Evolutionary conservation across 2,797 vertebrate species (phyloP).

Genomic region (Sebastes taczanowskii): DNA sequence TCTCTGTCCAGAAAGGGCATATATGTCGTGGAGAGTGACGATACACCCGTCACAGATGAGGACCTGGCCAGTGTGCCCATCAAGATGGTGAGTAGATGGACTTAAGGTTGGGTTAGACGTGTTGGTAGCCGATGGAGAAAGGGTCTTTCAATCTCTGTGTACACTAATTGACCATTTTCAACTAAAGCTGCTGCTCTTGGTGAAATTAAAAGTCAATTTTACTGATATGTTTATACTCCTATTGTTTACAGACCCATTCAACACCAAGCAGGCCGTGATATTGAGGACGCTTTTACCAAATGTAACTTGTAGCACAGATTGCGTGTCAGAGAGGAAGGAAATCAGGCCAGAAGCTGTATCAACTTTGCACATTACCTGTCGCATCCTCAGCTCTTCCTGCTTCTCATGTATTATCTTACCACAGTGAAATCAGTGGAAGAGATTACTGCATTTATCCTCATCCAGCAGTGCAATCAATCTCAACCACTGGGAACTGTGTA

Average conservation of each 20-base stretch:
- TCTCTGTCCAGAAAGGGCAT: constrained; percentile 95
- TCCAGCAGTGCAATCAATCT: not conserved
- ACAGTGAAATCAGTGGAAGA: constrained; percentile 20
- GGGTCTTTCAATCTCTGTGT: not conserved
- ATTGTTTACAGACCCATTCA: not conserved
- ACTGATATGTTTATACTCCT: not conserved
- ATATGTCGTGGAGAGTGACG: constrained; percentile 96
- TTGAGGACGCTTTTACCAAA: not conserved
- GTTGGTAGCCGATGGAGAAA: not conserved
- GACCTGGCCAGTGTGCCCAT: constrained; percentile 91
- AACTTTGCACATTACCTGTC: constrained; percentile 15
- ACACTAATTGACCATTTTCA: not conserved
- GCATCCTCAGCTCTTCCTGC: constrained; percentile 48
- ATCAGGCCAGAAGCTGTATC: not conserved
- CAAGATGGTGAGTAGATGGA: constrained; percentile 92
- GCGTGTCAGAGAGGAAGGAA: constrained; percentile 12
- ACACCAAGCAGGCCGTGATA: not conserved
- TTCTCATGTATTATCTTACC: constrained; percentile 52
- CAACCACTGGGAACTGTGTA: not conserved
- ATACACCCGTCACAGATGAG: constrained; percentile 89
- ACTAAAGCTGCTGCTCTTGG: not conserved
- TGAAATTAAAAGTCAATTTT: not conserved
- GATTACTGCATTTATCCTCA: not conserved
- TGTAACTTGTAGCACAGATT: not conserved
- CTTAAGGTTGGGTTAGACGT: not conserved